phyloP scores from a whole-genome alignment of 2,888 invertebrate genomes.

The Brachylomia viminalis region DNA sequence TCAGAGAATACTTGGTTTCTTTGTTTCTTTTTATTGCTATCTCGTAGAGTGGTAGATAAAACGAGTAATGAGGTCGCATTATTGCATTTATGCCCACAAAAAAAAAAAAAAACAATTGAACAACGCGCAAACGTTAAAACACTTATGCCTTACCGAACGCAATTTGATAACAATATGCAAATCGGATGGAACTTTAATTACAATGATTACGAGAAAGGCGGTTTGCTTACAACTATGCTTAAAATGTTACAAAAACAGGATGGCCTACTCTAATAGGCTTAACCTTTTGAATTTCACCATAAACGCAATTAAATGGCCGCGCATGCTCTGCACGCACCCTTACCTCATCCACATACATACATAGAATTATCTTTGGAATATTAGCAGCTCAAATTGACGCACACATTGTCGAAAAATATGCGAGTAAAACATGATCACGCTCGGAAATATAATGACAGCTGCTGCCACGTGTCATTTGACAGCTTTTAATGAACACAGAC shows the following conservation, averaged over 20 bases:
- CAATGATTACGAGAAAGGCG: slow-evolving; percentile 72
- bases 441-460: slow-evolving; percentile 58
- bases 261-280: slow-evolving; percentile 78
- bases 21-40: neutral
- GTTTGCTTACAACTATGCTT: slow-evolving; percentile 74
- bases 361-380: slow-evolving; percentile 60
- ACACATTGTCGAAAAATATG: slow-evolving; percentile 61
- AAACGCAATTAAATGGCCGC: slow-evolving; percentile 81
- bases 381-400: slow-evolving; percentile 55
- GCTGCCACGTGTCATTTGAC: slow-evolving; percentile 56
- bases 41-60: neutral
- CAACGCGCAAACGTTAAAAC: slow-evolving; percentile 23
- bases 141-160: slow-evolving; percentile 27
- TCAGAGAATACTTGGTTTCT: neutral
- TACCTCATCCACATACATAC: slow-evolving; percentile 54
- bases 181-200: slow-evolving; percentile 67
- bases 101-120: slow-evolving; percentile 19
- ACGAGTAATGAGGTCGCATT: neutral
- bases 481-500: slow-evolving; percentile 35
- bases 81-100: slow-evolving; percentile 10
- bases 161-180: slow-evolving; percentile 68
- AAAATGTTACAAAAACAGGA: slow-evolving; percentile 74
- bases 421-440: slow-evolving; percentile 60
- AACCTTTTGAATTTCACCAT: slow-evolving; percentile 84
- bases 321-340: slow-evolving; percentile 73